Evolutionary conservation across 2,797 vertebrate genomes (phyloP), one percentile per base, ranked within the genome.

Genomic region (Scarus forsteni): DNA sequence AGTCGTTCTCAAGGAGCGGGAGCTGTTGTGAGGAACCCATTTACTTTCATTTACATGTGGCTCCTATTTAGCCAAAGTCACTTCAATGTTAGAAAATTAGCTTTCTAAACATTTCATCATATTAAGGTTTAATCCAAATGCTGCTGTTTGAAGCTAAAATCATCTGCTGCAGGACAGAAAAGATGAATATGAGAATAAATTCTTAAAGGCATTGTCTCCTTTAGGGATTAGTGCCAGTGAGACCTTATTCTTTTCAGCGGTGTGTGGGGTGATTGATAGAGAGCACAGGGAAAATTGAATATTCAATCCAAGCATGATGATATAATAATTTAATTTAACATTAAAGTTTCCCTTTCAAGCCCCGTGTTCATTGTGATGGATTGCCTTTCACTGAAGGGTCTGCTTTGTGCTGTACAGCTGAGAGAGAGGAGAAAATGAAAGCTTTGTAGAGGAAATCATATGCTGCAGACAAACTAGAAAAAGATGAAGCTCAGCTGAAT

Each of bases 1-100:
- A 73, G 76, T 73, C 68, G 56, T 39, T 38, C 46, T 74, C 60
- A 83, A 73, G 59, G 60, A 61, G 56, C 15, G 34, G 3, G 27
- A 39, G 35, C 49, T 13, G 51, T 35, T 56, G 60, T 67, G 51
- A 42, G 54, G 58, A 43, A 53, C 49, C 59, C 61, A 80, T 61
- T 66, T 65, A 13, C 16, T 48, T 46, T 54, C 14, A 60, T 50
- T n/a, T 19, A 27, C 48, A 27, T 54, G 6, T 8, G 15, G 34
- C 18, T 73, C 15, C 46, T n/a, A 27, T 42, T 64, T 16, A 73
- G 5, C 10, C n/a, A 34, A 48, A 36, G 14, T 49, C 34, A 16
- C 58, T 69, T 10, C 54, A 38, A 36, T 42, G 56, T 54, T 54
- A 50, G 11, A 7, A 5, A 51, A 64, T 67, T 12, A 46, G 4